A percentile compares a stretch with the other conserved stretches of the same genome.
Conservation (phyloP, 2,888 invertebrate genomes). For the Brachylomia viminalis region DNA sequence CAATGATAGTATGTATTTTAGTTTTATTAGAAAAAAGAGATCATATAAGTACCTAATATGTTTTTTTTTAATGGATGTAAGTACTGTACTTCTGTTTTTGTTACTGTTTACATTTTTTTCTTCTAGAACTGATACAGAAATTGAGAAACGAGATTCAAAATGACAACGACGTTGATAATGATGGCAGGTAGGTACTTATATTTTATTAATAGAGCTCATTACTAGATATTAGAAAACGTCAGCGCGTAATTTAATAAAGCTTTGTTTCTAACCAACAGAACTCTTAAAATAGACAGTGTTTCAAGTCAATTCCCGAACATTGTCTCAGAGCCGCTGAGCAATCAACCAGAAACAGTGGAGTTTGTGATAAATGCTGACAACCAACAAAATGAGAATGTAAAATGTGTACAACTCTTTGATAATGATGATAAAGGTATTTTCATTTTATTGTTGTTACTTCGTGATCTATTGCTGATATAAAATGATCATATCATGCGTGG, state of each 20-base stretch:
- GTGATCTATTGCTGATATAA: not conserved
- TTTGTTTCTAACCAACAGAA: conserved; percentile 35
- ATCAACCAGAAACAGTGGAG: conserved; percentile 60
- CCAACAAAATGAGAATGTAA: conserved; percentile 42
- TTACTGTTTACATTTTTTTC: conserved; percentile 46
- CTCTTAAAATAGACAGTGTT: conserved; percentile 50
- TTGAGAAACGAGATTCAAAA: conserved; percentile 74
- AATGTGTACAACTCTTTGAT: conserved; percentile 41
- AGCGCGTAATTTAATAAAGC: not conserved
- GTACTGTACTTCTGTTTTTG: not conserved
- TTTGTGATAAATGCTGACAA: conserved; percentile 52
- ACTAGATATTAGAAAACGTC: not conserved
- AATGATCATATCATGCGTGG: not conserved
- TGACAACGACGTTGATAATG: conserved; percentile 37
- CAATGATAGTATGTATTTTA: conserved; percentile 76
- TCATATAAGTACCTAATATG: not conserved
- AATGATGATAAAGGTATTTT: conserved; percentile 53
- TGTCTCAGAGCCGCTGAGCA: conserved; percentile 30
- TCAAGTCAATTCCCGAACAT: conserved; percentile 46
- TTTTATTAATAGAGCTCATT: not conserved
- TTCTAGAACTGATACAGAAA: conserved; percentile 79
- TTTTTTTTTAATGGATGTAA: not conserved
- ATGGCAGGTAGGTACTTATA: conserved; percentile 66
- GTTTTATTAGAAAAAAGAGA: not conserved
- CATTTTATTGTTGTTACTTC: conserved; percentile 5